Base-by-base conservation (phyloP, 2,888 invertebrate genomes). In the Drosophila cracens region DNA sequence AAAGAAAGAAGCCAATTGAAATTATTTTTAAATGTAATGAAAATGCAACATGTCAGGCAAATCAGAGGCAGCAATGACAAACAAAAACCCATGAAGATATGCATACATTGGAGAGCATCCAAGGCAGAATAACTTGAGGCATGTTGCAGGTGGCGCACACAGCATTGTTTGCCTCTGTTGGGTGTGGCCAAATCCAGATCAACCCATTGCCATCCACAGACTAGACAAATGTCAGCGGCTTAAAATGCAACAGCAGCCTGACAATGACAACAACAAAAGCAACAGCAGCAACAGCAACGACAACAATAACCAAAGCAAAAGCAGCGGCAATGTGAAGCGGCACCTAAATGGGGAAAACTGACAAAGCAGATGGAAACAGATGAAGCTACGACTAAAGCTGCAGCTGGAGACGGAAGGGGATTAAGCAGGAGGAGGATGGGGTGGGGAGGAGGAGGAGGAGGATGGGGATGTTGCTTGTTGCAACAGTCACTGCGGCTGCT, bases 201-300 rank as follows among this genome's bases (percentile, higher is more conserved):
- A 80, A 59, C 51, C 40, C 53, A 43, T 29, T 59, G 73, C 61
- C 66, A 53, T 43, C 51, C 48, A 38, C 59, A 48, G 65, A 53
- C 81, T 78, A 80, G 79, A 81, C 81, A 78, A 81, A 80, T 77
- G 79, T 79, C 81, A 79, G 74, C 77, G 70, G 77, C 79, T 81
- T 81, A 70, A 81, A 77, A 62, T 65, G 81, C 67, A 76, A 59
- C 69, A 57, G 60, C 64, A 65, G 52, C 54, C 73, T 57, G 46
- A 60, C 70, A 76, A 49, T 57, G n/a, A 38, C 60, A 60, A 48
- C 61, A 43, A 40, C 60, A 40, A 13, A 34, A 40, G 29, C 56
- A 49, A 52, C 61, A 53, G 18, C 51, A 54, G 31, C 51, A n/a
- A 2, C 58, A 34, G 34, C 58, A 27, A 38, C 65, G 67, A 36